phyloP scores from a whole-genome alignment of 2,888 invertebrate species.

The Eupithecia insigniata region DNA sequence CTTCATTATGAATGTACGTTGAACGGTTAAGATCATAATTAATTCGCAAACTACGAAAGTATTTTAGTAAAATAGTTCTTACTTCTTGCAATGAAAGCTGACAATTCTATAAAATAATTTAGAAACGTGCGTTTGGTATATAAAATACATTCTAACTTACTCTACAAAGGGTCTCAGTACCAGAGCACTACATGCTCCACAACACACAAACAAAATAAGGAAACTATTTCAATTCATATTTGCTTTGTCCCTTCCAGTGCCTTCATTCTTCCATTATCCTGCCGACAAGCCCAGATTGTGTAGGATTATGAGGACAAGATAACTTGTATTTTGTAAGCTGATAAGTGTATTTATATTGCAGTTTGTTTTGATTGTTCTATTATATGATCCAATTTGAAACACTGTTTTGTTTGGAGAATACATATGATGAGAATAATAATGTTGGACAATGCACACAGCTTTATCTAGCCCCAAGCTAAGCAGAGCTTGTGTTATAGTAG shows the following conservation, averaged over 20 bases:
- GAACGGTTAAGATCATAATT: too few relatives aligned
- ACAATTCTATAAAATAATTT: neutral
- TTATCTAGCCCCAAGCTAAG: too few relatives aligned
- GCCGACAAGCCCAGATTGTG: slow-evolving; percentile 4
- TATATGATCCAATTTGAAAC: neutral
- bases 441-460: too few relatives aligned
- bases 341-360: slow-evolving; percentile 7
- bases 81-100: neutral
- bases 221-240: slow-evolving; percentile 27
- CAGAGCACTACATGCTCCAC: neutral
- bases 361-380: neutral
- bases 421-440: too few relatives aligned
- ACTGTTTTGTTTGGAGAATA: neutral
- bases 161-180: neutral
- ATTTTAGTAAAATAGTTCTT: too few relatives aligned
- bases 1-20: too few relatives aligned
- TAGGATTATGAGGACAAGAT: slow-evolving; percentile 15
- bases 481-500: too few relatives aligned
- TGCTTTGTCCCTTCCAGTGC: slow-evolving; percentile 24
- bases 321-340: slow-evolving; percentile 10
- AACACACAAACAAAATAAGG: slow-evolving; percentile 18
- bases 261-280: slow-evolving; percentile 23
- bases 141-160: neutral
- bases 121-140: neutral
- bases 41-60: too few relatives aligned